Percentiles rank a stretch among this genome's conserved stretches.
Evolutionary conservation across 1,140 invertebrate genomes (phyloP).

Genomic region (Sycobia sp.): DNA sequence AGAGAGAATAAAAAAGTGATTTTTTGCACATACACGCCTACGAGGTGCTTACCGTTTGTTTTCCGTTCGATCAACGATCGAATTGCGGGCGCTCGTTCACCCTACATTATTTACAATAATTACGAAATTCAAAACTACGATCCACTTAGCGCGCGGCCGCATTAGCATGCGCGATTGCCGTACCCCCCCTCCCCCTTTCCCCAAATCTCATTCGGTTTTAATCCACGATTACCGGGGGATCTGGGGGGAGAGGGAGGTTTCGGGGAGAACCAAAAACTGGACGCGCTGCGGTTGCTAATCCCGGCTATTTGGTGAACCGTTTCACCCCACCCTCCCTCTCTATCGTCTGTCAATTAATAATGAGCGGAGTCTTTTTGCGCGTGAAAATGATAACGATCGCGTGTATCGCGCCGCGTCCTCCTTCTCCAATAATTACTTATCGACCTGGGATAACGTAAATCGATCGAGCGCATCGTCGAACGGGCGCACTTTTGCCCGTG

Average conservation of each 20-base stretch:
- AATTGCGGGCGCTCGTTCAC: too few relatives aligned
- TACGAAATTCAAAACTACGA: constrained; percentile 12
- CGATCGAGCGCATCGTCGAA: constrained; percentile 8
- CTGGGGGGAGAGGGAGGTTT: neutral
- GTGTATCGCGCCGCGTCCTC: neutral
- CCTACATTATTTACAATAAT: constrained; percentile 9
- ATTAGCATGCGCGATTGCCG: constrained; percentile 4
- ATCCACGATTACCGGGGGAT: neutral
- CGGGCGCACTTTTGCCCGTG: neutral
- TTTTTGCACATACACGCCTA: too few relatives aligned
- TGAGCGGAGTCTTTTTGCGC: neutral
- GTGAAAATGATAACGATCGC: constrained; percentile 4
- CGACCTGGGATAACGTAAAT: neutral
- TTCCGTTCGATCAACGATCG: too few relatives aligned
- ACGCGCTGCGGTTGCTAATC: too few relatives aligned
- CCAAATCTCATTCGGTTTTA: neutral
- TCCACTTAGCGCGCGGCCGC: neutral
- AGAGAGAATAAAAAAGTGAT: too few relatives aligned
- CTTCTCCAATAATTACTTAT: constrained; percentile 24
- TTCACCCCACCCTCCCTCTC: too few relatives aligned
- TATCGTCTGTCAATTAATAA: constrained; percentile 22
- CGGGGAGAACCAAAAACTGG: neutral
- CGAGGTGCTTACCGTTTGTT: too few relatives aligned
- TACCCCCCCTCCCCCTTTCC: neutral
- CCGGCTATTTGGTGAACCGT: neutral